Percentiles rank a stretch among this genome's conserved stretches.
Conservation (phyloP, 2,113 vertebrate genomes). For the Cololabis saira region DNA sequence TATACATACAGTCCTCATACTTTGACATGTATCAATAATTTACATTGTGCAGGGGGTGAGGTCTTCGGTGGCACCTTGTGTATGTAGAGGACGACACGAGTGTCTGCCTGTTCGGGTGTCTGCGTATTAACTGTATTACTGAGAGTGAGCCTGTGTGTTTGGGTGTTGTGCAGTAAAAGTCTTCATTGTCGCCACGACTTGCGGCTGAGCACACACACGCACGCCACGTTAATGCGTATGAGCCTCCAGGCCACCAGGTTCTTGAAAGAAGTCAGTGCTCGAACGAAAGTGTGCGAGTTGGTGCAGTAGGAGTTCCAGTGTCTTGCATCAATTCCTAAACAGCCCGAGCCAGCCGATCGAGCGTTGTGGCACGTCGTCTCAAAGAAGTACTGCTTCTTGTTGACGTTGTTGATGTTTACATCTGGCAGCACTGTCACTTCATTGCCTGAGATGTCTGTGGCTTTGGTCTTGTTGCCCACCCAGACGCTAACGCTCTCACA, state of each 20-base stretch:
- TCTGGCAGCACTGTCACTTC: constrained; percentile 93
- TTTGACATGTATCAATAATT: constrained; percentile 89
- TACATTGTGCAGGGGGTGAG: constrained; percentile 87
- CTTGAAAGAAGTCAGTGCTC: constrained; percentile 91
- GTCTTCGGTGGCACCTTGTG: constrained; percentile 67
- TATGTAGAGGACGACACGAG: constrained; percentile 14
- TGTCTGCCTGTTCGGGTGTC: constrained; percentile 24
- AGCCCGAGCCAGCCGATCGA: constrained; percentile 82
- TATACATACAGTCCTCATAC: constrained; percentile 89
- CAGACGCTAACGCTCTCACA: constrained; percentile 95
- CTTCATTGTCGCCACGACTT: constrained; percentile 87
- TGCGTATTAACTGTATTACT: constrained; percentile 26
- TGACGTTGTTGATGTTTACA: constrained; percentile 93
- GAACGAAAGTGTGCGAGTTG: constrained; percentile 96
- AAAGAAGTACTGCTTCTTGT: constrained; percentile 98
- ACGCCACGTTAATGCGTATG: constrained; percentile 95
- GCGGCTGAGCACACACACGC: constrained; percentile 96
- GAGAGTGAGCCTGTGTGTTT: constrained; percentile 23
- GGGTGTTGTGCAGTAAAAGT: background rate
- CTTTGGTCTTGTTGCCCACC: constrained; percentile 95
- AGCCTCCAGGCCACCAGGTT: constrained; percentile 95
- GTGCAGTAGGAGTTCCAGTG: constrained; percentile 99
- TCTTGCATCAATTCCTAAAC: constrained; percentile 92
- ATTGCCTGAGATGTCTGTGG: constrained; percentile 95
- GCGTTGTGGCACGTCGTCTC: constrained; percentile 92